Evolutionary conservation across 2,888 invertebrate species (phyloP).

Genomic region (Stegophylla sp.): DNA sequence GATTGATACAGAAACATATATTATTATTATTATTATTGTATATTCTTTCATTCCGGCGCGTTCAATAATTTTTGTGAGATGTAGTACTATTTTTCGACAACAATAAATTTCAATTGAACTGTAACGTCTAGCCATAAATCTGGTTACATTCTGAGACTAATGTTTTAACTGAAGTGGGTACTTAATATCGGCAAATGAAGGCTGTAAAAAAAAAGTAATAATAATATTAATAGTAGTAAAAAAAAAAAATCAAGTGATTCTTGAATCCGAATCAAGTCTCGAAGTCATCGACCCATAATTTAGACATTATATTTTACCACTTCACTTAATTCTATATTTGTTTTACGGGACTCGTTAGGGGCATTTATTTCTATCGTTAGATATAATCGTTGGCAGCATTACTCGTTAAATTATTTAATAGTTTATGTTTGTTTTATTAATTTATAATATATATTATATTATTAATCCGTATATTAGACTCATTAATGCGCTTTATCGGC

Average conservation of each 20-base stretch:
- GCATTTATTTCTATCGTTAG: constrained; percentile 17
- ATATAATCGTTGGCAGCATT: neutral
- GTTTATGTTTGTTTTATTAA: neutral
- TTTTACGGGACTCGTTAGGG: neutral
- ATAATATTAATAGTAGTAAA: no score
- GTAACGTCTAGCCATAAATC: neutral
- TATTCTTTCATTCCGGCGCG: neutral
- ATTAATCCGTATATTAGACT: no score
- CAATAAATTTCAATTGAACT: neutral
- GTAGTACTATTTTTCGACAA: neutral
- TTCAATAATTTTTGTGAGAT: neutral
- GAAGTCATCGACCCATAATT: constrained; percentile 32
- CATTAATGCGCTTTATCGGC: no score
- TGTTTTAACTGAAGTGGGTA: neutral
- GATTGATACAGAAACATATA: neutral
- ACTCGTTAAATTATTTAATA: neutral
- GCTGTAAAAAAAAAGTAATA: constrained; percentile 4
- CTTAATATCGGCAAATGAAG: neutral
- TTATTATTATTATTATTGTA: neutral
- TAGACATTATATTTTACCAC: constrained; percentile 23
- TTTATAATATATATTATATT: no score
- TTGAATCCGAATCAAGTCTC: neutral
- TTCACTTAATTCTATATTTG: constrained; percentile 37
- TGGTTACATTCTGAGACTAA: neutral
- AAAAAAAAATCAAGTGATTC: neutral